Base-by-base conservation (phyloP, 2,113 vertebrate species). In the Theropithecus gelada region DNA sequence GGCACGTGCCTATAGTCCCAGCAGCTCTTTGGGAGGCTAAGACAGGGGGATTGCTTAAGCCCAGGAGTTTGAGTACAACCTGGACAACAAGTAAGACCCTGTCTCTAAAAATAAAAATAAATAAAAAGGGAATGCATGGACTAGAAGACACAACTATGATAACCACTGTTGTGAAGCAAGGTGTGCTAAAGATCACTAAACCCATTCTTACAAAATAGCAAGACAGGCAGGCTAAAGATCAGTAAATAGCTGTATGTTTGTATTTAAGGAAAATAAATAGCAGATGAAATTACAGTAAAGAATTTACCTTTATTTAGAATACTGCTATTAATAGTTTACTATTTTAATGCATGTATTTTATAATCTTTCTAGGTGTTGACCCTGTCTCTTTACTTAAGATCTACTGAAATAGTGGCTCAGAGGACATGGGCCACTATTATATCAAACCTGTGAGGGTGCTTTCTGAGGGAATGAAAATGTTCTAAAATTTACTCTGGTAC, bases 401-500 rank as follows among this genome's bases (percentile, higher is more conserved):
- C 61, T 59, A 72, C 16, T 68, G 68, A 94, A 23, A 40, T 32
- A 23, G 30, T 12, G 61, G 61, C 61, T 30, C 61, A 64, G 61
- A 64, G 61, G 27, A 64, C 61, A 64, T 64, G 27, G 61, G 61
- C 27, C 61, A 64, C 61, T 64, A 64, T 64, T 64, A 64, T 30
- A 64, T 64, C 14, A 64, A 64, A 64, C 61, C 5, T 32, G 27
- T 64, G 11, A 35, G n/a, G 35, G 52, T 89, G 38, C 61, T 84
- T 87, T 43, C 7, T 2, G 20, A 70, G 27, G 25, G 68, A 52
- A 88, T 32, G 50, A 88, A 80, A 95, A 91, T 30, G 9, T 76
- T 88, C 70, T 80, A 88, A 72, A 96, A 84, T 90, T 78, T 83
- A 96, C 3, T 80, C 23, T 91, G 13, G 66, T 48, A 90, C 40